Percentiles rank a stretch among this genome's conserved stretches.
Evolutionary conservation across 2,888 invertebrate species (phyloP).

Genomic region (Choristoneura rosaceana): DNA sequence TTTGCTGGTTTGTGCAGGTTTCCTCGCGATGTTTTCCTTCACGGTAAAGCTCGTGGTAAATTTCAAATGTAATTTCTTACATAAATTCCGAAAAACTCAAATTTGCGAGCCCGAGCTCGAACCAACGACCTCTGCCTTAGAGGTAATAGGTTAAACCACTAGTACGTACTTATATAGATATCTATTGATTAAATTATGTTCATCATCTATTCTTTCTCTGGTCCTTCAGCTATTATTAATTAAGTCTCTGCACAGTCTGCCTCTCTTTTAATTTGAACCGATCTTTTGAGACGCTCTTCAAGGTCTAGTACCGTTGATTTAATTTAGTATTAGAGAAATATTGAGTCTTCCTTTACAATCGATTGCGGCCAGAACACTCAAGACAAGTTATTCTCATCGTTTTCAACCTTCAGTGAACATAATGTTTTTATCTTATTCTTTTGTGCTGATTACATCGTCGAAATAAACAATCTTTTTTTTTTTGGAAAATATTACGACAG

Average conservation of each 20-base stretch:
- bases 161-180: too few species aligned
- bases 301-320: neutral
- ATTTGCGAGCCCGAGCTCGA: too few species aligned
- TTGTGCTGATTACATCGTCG: neutral
- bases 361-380: neutral
- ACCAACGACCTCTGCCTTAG: too few species aligned
- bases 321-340: neutral
- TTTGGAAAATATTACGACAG: too few species aligned
- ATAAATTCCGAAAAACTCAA: too few species aligned
- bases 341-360: neutral
- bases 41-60: too few species aligned
- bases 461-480: neutral
- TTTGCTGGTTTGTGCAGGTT: too few species aligned
- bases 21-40: too few species aligned
- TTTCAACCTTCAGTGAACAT: neutral
- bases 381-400: constrained; percentile 8
- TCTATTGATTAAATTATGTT: neutral
- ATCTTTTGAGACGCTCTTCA: neutral
- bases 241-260: too few species aligned
- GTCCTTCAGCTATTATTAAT: neutral
- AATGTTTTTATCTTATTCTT: neutral
- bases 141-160: too few species aligned
- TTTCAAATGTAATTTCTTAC: too few species aligned
- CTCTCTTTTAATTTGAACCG: neutral
- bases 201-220: neutral